Evolutionary conservation across 2,797 vertebrate genomes (phyloP).

Genomic region (Rhinella marina): DNA sequence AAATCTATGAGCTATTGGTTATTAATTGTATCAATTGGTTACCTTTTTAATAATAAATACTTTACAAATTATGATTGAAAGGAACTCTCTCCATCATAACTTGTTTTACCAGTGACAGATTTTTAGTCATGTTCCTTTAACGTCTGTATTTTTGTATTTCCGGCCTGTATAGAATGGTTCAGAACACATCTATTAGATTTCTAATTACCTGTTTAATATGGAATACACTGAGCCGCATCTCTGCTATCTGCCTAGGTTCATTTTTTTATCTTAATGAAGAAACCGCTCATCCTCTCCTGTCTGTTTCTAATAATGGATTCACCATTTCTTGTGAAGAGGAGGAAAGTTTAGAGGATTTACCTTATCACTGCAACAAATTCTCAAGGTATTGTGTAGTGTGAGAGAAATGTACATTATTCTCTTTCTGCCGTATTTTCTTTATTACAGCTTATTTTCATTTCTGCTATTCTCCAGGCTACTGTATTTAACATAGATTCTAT

Average conservation of each 20-base stretch:
- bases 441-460: neutral
- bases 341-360: conserved; percentile 77
- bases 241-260: conserved; percentile 78
- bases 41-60: too few species aligned
- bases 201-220: conserved; percentile 1
- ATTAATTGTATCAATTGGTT: too few species aligned
- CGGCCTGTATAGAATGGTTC: too few species aligned
- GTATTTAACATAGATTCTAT: neutral
- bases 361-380: conserved; percentile 79
- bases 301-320: conserved; percentile 87
- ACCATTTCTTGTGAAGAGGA: conserved; percentile 83
- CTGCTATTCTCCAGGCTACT: neutral
- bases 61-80: too few species aligned
- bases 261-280: conserved; percentile 86
- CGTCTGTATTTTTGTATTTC: neutral
- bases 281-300: conserved; percentile 87
- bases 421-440: neutral
- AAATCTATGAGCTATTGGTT: too few species aligned
- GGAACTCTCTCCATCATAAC: too few species aligned
- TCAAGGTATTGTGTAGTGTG: conserved; percentile 78
- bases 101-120: neutral
- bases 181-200: neutral
- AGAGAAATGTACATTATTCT: neutral
- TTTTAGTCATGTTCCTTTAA: neutral
- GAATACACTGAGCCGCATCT: neutral